Evolutionary conservation across 2,113 vertebrate genomes (phyloP), one percentile per base, ranked within the genome.

Genomic region (Hepsetus odoe): DNA sequence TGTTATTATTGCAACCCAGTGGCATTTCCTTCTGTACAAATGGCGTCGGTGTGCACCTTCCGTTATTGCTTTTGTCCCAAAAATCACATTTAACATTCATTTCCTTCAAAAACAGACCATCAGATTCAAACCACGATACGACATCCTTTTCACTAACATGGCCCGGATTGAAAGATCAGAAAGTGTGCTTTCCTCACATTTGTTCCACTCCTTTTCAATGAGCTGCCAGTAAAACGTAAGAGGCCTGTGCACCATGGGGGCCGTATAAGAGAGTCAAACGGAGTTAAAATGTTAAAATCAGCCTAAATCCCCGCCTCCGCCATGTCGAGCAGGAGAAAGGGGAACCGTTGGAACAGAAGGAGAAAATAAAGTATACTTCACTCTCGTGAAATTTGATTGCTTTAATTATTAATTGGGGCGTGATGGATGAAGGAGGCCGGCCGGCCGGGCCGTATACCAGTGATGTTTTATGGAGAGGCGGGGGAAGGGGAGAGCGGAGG

Each of bases 401-500:
- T 26, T 65, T 65, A 75, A 65, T 35, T 53, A 65, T 65, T 65
- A 65, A 65, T 65, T 11, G 33, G 13, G 5, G 53, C 8, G 4
- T 24, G 61, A 66, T 2, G 32, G 26, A 35, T 35, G 42, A 38
- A 20, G 64, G 32, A 72, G 67, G 65, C 13, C 46, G 7, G 24
- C 53, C 64, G 74, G 35, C 44, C 46, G 5, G 61, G 58, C 62
- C 69, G 40, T 67, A 73, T 69, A 61, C 5, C 16, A 44, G 42
- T 2, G 62, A 67, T 67, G 62, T 40, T 68, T 59, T 44, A 65
- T 74, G 65, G 56, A 28, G 80, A 46, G 65, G 0, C 55, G 65
- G 71, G 22, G 55, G 32, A n/a, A 49, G 62, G 81, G 86, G 76
- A 72, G 58, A 56, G 78, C 81, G 51, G 61, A 84, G 75, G 78